phyloP scores from a whole-genome alignment of 2,113 vertebrate species.

The Montifringilla adamsi region DNA sequence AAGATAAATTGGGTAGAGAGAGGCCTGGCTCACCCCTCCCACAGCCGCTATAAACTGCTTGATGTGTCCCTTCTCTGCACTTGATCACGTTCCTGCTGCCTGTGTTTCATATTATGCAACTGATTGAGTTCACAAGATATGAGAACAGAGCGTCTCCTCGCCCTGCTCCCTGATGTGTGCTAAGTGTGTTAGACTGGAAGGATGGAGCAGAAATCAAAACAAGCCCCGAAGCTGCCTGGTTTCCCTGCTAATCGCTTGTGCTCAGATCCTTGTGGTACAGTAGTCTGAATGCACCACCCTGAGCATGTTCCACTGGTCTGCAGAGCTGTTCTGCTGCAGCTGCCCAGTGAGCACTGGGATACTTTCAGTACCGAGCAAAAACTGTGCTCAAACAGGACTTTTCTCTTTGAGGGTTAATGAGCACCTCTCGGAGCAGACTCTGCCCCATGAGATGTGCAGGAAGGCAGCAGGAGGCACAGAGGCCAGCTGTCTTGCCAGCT shows the following conservation, averaged over 20 bases:
- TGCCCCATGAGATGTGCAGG: not conserved
- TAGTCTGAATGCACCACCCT: not conserved
- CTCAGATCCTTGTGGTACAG: not conserved
- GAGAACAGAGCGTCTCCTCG: conserved; percentile 50
- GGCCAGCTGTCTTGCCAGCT: not conserved
- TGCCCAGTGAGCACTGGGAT: not conserved
- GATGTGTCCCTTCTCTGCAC: not conserved
- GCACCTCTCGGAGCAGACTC: not conserved
- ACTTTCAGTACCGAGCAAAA: not conserved
- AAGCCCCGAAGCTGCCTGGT: not conserved
- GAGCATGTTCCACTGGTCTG: not conserved
- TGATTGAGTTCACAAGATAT: conserved; percentile 43
- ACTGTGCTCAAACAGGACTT: not conserved
- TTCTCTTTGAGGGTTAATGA: not conserved
- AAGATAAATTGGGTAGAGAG: not conserved
- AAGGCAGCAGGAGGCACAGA: not conserved
- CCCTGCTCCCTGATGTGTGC: conserved; percentile 9
- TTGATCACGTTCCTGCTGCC: conserved; percentile 23
- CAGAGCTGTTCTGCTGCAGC: not conserved
- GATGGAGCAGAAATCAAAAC: conserved; percentile 22
- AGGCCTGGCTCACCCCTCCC: not conserved
- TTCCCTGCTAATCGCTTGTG: not conserved
- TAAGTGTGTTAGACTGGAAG: conserved; percentile 8
- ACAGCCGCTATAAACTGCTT: not conserved
- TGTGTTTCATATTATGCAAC: conserved; percentile 33